These are phyloP conservation scores for Ictalurus furcatus DNA, from an alignment of 2,113 vertebrate genomes.

Conservation along the genomic window DNA sequence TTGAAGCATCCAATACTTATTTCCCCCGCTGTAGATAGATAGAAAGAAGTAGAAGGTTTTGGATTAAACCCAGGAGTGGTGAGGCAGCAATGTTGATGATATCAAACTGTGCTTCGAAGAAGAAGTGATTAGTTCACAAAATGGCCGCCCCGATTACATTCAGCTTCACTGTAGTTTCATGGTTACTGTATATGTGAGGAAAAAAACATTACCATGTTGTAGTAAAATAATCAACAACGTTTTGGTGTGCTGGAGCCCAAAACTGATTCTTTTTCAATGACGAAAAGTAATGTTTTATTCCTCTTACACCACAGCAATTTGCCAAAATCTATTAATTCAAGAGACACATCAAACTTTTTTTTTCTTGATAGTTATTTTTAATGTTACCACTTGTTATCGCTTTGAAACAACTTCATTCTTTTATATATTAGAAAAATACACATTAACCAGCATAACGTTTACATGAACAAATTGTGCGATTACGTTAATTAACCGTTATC, in stretches of 20 bases:
- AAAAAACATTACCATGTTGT: too few relatives aligned
- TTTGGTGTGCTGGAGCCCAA: background rate
- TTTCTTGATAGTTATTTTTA: background rate
- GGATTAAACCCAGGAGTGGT: too few relatives aligned
- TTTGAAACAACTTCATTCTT: background rate
- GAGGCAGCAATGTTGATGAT: too few relatives aligned
- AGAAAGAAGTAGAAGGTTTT: too few relatives aligned
- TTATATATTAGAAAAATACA: background rate
- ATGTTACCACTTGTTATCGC: background rate
- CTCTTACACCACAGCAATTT: background rate
- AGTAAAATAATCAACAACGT: too few relatives aligned
- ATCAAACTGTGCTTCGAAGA: too few relatives aligned
- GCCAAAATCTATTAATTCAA: background rate
- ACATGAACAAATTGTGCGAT: too few relatives aligned
- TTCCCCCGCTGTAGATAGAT: too few relatives aligned
- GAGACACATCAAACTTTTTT: background rate
- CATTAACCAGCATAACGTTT: background rate
- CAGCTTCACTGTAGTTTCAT: too few relatives aligned
- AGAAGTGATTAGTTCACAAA: too few relatives aligned
- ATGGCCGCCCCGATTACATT: too few relatives aligned
- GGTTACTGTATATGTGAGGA: background rate
- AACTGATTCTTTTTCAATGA: background rate
- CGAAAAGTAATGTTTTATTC: background rate
- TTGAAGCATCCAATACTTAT: too few relatives aligned
- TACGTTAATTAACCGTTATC: background rate